Base-by-base conservation (phyloP, 2,113 vertebrate species). In the Toxotes chatareus region DNA sequence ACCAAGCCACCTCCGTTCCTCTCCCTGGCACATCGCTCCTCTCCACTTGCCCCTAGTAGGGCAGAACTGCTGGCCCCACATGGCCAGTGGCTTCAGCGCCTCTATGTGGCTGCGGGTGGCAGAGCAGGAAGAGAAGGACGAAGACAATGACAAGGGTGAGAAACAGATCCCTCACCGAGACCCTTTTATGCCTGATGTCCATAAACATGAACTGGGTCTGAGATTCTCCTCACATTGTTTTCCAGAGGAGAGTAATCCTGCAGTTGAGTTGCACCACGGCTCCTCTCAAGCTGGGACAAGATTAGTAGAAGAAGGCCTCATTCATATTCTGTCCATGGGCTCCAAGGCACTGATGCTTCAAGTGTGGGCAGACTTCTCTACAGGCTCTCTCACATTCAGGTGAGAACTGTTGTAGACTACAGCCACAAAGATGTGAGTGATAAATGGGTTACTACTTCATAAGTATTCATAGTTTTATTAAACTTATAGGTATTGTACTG, bases 1-100 rank as follows among this genome's bases (percentile, higher is more conserved):
- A 7, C 80, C 93, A 0, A 92, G 92, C 74, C 95, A 96, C 79
- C 88, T 94, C 16, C 90, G 92, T 31, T 93, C 96, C 42, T 99
- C 98, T 51, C 97, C 98, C n/a, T 99, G 98, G 98, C 96, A 97
- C 0, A 61, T 96, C 0, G 96, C 98, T 49, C 97, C 98, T 2
- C 63, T 99, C 53, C 97, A 99, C 87, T 86, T 99, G 83, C 97
- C 97, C 7, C 88, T 99, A 72, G 95, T 98, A 57, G 97, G 97
- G 5, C 98, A 99, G 82, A 99, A 98, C 93, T 99, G 97, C 89
- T 99, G 98, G 98, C 98, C 98, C 0, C 98, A 99, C 82, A 97
- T 99, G 95, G 96, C 98, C 0, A 97, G 96, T 49, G 98, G 98
- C 49, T 99, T 99, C 91, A 99, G 98, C 71, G 89, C 97, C 12